Base-by-base conservation (phyloP, 2,797 vertebrate genomes). In the Ctenosaura bakeri region DNA sequence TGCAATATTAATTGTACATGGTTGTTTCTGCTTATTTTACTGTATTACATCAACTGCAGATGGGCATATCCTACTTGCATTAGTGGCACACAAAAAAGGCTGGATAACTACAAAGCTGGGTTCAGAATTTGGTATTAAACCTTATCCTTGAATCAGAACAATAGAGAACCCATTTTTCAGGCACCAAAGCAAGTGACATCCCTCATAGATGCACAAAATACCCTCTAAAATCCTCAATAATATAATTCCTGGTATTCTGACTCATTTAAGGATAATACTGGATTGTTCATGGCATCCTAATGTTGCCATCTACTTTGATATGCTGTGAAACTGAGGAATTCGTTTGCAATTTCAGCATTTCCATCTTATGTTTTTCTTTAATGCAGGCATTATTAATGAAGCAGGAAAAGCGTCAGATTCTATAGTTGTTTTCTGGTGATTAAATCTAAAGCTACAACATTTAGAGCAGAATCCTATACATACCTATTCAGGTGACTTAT, bases 191-290 rank as follows among this genome's bases (percentile, higher is more conserved):
- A 89, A 81, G 86, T 86, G 86, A 93, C 32, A 92, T 62, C 88
- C 91, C 90, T 94, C 95, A 96, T 96, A 97, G 94, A 85, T 0
- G 95, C 91, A 94, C 94, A 96, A 97, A 97, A 92, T 91, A 96
- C 96, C 96, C 14, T 16, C 96, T 95, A 92, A 90, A 96, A 95
- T 93, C 92, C 94, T 97, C 97, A 96, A 94, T 83, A 92, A n/a
- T 86, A 95, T 94, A 93, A 92, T 94, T 13, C 32, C 50, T 56
- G 26, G 35, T 77, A 64, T 86, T 86, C 13, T 86, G 82, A 1
- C 46, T 69, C 76, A 66, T 22, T 29, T 46, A 29, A 42, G 42
- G 93, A 93, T 89, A 96, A 85, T 92, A 96, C 90, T 91, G 96
- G 88, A 96, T 38, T 93, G 91, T 95, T 92, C 86, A 88, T 96